phyloP scores from a whole-genome alignment of 2,797 vertebrate species.

The Semaprochilodus insignis region DNA sequence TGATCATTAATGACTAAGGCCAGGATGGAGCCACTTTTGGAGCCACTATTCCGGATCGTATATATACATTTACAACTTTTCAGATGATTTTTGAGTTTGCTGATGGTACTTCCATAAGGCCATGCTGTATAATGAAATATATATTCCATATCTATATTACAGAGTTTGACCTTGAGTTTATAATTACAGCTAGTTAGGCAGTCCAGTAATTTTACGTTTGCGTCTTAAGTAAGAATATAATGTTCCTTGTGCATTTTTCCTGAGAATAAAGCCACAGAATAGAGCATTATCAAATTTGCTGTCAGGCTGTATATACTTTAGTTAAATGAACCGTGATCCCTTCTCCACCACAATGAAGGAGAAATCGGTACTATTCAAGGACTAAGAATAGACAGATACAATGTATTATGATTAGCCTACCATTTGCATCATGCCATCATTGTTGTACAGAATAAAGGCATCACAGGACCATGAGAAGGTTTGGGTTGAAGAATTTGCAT shows the following conservation, averaged over 20 bases:
- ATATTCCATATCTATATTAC: neutral
- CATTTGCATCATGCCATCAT: slow-evolving; percentile 3
- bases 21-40: too few species aligned
- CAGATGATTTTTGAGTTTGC: neutral
- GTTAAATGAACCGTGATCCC: neutral
- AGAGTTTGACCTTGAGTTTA: neutral
- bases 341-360: neutral
- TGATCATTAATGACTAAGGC: neutral
- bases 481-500: slow-evolving; percentile 6
- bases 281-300: neutral
- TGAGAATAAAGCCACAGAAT: neutral
- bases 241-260: neutral
- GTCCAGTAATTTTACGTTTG: neutral
- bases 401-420: slow-evolving; percentile 11
- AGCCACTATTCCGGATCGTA: neutral
- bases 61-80: neutral
- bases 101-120: neutral
- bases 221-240: neutral
- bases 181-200: neutral
- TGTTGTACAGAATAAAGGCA: slow-evolving; percentile 1
- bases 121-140: too few species aligned
- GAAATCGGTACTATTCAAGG: neutral
- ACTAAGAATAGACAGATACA: neutral
- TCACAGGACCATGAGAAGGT: neutral
- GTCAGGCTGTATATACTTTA: neutral